phyloP scores from a whole-genome alignment of 1,140 invertebrate genomes.

The Sycobia sp. region DNA sequence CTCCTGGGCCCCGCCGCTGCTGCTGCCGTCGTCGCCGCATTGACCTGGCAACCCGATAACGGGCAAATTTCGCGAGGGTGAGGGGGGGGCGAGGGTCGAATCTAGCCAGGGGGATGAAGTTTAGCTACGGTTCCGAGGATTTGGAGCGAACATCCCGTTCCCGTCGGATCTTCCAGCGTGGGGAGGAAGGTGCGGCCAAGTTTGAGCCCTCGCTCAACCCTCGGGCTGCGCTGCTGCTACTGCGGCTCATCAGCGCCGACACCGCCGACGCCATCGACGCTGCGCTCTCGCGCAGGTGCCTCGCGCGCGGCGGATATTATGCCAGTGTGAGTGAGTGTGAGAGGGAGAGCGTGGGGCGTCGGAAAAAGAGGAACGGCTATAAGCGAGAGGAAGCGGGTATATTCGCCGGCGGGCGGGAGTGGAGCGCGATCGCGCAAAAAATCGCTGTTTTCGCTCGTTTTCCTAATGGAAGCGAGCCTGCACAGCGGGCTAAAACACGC shows the following conservation, averaged over 20 bases:
- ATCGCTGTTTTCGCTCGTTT: slow-evolving; percentile 24
- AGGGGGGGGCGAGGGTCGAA: background rate
- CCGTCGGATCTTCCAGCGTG: slow-evolving; percentile 30
- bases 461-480: slow-evolving; percentile 4
- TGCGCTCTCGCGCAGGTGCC: too few species aligned
- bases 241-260: background rate
- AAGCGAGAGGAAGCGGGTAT: too few species aligned
- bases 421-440: slow-evolving; percentile 23
- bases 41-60: background rate
- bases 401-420: too few species aligned
- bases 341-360: too few species aligned
- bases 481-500: background rate
- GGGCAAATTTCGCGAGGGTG: background rate
- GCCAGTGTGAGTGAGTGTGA: background rate
- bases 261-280: background rate
- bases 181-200: slow-evolving; percentile 11
- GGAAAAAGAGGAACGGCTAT: too few species aligned
- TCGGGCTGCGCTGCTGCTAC: too few species aligned
- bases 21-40: background rate
- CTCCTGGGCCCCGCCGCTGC: too few species aligned
- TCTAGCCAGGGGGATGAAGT: slow-evolving; percentile 16
- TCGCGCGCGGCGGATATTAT: background rate
- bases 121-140: slow-evolving; percentile 36
- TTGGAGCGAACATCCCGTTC: slow-evolving; percentile 23
- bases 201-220: too few species aligned